A percentile compares a stretch with the other conserved stretches of the same genome.
phyloP scores from a whole-genome alignment of 2,797 vertebrate species.

The Pogonophryne albipinna region DNA sequence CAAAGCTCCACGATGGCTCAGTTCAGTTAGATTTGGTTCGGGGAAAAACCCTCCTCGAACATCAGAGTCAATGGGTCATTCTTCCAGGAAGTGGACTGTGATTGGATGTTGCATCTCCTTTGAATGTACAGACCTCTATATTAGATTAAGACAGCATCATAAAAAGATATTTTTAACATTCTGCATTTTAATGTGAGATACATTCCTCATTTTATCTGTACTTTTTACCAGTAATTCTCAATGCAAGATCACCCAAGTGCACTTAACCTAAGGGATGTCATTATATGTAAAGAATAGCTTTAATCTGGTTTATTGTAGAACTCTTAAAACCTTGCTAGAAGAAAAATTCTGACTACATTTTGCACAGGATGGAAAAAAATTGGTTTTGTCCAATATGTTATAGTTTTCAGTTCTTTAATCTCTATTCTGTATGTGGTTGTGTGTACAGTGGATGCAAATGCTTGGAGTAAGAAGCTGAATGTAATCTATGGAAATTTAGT shows the following conservation, averaged over 20 bases:
- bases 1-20: constrained; percentile 29
- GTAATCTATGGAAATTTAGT: constrained; percentile 46
- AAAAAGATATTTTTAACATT: constrained; percentile 24
- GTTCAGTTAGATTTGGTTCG: constrained; percentile 24
- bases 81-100: constrained; percentile 43
- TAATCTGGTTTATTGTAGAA: constrained; percentile 18
- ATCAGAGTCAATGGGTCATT: not conserved
- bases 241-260: constrained; percentile 78
- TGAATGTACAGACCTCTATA: constrained; percentile 37
- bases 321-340: constrained; percentile 11
- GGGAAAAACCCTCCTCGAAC: constrained; percentile 8
- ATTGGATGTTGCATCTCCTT: constrained; percentile 37
- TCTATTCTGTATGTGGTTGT: constrained; percentile 28
- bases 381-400: constrained; percentile 12
- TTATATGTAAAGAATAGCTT: constrained; percentile 36
- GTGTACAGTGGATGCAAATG: constrained; percentile 11
- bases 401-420: not conserved
- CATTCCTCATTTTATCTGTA: constrained; percentile 34
- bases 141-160: constrained; percentile 30
- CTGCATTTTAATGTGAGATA: constrained; percentile 24
- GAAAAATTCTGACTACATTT: constrained; percentile 17
- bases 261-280: constrained; percentile 57
- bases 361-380: constrained; percentile 42
- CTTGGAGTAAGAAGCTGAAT: constrained; percentile 37
- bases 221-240: constrained; percentile 34